A percentile compares a stretch with the other conserved stretches of the same genome.
phyloP scores from a whole-genome alignment of 1,140 invertebrate genomes.

The Physella acuta region DNA sequence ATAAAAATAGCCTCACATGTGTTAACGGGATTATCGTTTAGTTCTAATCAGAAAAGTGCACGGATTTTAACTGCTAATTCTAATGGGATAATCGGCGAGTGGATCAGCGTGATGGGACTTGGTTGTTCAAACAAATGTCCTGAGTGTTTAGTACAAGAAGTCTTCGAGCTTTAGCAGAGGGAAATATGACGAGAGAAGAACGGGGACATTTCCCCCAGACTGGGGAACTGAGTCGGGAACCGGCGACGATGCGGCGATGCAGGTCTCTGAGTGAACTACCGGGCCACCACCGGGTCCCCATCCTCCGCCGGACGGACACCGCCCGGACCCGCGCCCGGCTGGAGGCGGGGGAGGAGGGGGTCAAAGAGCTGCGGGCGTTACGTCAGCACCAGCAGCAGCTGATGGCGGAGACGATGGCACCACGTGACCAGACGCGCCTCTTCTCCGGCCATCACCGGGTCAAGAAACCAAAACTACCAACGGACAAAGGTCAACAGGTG shows the following conservation, averaged over 20 bases:
- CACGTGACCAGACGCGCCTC: background rate
- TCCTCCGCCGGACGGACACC: slow-evolving; percentile 24
- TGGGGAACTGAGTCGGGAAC: too few species aligned
- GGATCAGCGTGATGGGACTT: too few species aligned
- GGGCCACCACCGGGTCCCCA: slow-evolving; percentile 23
- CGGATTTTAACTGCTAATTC: too few species aligned
- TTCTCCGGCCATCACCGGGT: background rate
- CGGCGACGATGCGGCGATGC: slow-evolving; percentile 12
- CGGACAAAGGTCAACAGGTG: background rate
- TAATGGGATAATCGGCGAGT: too few species aligned
- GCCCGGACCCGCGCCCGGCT: slow-evolving; percentile 25
- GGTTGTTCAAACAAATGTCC: too few species aligned
- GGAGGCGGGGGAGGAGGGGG: slow-evolving; percentile 21
- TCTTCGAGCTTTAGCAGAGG: too few species aligned
- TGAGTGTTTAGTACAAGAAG: too few species aligned
- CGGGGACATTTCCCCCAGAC: too few species aligned
- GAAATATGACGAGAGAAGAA: too few species aligned
- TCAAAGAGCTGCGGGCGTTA: slow-evolving; percentile 21
- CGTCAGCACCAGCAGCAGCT: slow-evolving; percentile 23
- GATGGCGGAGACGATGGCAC: slow-evolving; percentile 18
- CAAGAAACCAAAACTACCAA: background rate
- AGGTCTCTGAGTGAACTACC: slow-evolving; percentile 27
- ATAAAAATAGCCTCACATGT: too few species aligned
- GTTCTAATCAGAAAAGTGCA: too few species aligned
- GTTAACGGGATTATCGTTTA: too few species aligned